phyloP scores from a whole-genome alignment of 2,797 vertebrate species.

The Tokudaia muenninki region DNA sequence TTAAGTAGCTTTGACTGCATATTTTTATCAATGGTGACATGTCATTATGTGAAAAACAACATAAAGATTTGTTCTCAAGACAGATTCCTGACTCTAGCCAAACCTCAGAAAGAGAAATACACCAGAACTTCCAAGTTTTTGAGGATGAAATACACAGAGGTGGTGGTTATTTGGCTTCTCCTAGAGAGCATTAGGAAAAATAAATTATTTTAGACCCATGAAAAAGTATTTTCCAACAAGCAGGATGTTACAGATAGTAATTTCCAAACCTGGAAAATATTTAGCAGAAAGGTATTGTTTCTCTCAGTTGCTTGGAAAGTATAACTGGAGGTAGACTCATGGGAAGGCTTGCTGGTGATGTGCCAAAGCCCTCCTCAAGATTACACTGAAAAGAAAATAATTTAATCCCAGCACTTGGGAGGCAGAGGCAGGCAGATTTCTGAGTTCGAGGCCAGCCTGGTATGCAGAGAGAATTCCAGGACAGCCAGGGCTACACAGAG shows the following conservation, averaged over 20 bases:
- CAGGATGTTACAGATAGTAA: constrained; percentile 55
- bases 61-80: constrained; percentile 41
- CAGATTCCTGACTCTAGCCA: constrained; percentile 54
- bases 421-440: no score
- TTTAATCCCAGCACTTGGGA: no score
- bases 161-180: constrained; percentile 66
- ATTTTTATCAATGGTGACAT: not conserved
- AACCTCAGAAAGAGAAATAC: constrained; percentile 44
- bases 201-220: constrained; percentile 64
- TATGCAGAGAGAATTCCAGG: no score
- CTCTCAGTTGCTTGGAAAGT: not conserved
- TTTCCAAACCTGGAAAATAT: constrained; percentile 60
- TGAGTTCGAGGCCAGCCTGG: no score
- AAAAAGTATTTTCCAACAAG: constrained; percentile 58
- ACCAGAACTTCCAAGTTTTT: constrained; percentile 46
- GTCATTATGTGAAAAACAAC: constrained; percentile 2
- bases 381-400: not conserved
- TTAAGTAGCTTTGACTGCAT: not conserved
- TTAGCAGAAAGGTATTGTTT: constrained; percentile 45
- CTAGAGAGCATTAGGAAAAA: constrained; percentile 65
- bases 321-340: not conserved
- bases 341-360: not conserved
- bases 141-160: constrained; percentile 41
- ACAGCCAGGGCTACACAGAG: no score
- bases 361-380: not conserved